These are phyloP conservation scores for Petroica traversi DNA, from an alignment of 2,113 vertebrate genomes.

Conservation along the genomic window DNA sequence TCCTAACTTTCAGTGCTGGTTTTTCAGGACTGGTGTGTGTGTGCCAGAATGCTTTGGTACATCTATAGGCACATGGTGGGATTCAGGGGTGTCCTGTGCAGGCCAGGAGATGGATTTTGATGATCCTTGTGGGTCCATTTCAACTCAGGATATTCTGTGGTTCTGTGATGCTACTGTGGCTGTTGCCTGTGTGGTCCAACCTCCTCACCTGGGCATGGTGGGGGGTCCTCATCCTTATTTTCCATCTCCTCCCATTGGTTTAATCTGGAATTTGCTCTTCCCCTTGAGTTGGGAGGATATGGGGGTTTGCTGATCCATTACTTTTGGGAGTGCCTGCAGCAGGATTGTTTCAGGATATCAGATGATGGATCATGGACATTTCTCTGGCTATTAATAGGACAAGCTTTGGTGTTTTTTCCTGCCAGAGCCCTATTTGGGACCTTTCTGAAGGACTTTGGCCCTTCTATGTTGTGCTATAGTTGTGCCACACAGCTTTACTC, in stretches of 20 bases:
- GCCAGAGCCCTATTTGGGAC: neutral
- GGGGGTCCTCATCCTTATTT: neutral
- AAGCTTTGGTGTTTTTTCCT: neutral
- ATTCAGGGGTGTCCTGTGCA: neutral
- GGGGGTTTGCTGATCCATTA: neutral
- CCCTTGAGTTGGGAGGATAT: neutral
- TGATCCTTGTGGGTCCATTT: neutral
- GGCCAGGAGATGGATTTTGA: neutral
- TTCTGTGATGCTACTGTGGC: neutral
- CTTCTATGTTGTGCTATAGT: neutral
- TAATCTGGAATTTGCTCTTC: neutral
- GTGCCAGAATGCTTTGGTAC: neutral
- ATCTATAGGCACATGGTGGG: accelerated
- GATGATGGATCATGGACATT: accelerated
- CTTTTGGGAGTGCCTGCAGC: accelerated
- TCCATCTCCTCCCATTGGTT: neutral
- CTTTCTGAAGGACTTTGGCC: neutral
- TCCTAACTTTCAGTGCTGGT: neutral
- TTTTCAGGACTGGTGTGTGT: neutral
- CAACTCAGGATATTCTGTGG: neutral
- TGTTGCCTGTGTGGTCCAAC: neutral
- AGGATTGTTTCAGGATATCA: neutral
- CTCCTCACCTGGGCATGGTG: accelerated
- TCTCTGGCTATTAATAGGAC: neutral
- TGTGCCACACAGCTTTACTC: neutral